Evolutionary conservation across 2,797 vertebrate species (phyloP).

Genomic region (Euthynnus affinis): DNA sequence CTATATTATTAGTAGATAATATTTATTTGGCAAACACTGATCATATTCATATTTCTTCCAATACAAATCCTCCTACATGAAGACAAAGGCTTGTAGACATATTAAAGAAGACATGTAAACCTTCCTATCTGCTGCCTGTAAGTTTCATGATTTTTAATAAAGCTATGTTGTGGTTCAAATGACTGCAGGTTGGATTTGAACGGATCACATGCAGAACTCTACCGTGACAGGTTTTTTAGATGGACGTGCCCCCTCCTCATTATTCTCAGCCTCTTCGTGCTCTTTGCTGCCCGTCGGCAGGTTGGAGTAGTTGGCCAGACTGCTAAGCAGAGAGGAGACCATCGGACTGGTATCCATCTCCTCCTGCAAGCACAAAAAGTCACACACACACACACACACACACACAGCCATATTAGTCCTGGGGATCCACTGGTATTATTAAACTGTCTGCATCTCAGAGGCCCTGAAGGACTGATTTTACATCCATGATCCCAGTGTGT

Average conservation of each 20-base stretch:
- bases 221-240: slow-evolving; percentile 95
- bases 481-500: background rate
- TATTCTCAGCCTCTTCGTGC: slow-evolving; percentile 98
- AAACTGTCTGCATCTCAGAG: background rate
- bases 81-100: background rate
- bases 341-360: slow-evolving; percentile 99
- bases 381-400: slow-evolving; percentile 11
- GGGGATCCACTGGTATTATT: background rate
- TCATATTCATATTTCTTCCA: background rate
- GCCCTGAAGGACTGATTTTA: background rate
- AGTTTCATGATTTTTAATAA: background rate
- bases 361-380: slow-evolving; percentile 89
- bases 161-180: background rate
- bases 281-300: slow-evolving; percentile 96
- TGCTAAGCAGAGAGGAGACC: slow-evolving; percentile 97
- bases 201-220: background rate
- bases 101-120: background rate
- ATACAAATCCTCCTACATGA: background rate
- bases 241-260: slow-evolving; percentile 86
- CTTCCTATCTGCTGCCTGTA: background rate
- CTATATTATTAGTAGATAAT: background rate
- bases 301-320: slow-evolving; percentile 98
- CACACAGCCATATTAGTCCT: background rate
- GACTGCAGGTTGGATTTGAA: background rate
- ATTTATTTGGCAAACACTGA: background rate